Evolutionary conservation across 2,888 invertebrate genomes (phyloP).

Genomic region (Rambutsinella grinnellia): DNA sequence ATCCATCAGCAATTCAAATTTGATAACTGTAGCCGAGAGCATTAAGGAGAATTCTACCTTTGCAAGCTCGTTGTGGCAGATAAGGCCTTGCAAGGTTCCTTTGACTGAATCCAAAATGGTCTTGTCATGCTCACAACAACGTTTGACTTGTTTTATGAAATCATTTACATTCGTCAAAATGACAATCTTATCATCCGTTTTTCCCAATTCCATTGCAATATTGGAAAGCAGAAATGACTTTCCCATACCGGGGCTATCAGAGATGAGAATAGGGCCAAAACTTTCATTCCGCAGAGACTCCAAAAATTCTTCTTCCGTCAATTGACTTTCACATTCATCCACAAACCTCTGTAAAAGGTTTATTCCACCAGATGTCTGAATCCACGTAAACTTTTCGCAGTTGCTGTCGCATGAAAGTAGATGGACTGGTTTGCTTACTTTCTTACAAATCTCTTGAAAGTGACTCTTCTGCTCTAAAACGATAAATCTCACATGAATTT

Average conservation of each 20-base stretch:
- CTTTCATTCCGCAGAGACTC: no score
- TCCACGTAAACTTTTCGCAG: neutral
- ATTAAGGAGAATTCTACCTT: neutral
- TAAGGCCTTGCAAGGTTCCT: no score
- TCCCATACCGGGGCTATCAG: no score
- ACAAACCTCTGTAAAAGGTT: neutral
- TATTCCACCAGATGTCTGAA: neutral
- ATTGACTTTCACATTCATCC: neutral
- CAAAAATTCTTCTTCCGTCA: neutral
- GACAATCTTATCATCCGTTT: neutral
- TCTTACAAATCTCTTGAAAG: neutral
- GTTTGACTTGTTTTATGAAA: neutral
- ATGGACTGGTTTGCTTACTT: no score
- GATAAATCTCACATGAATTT: neutral
- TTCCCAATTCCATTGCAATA: neutral
- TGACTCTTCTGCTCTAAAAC: neutral
- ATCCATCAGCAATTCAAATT: neutral
- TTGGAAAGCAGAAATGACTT: neutral
- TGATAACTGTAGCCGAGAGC: neutral
- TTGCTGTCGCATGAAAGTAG: no score
- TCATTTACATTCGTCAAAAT: neutral
- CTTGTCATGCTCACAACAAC: neutral
- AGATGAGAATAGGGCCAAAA: neutral
- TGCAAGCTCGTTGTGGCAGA: neutral
- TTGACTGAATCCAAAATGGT: neutral